Conservation (phyloP, 2,113 vertebrate genomes). For the Lathamus discolor region DNA sequence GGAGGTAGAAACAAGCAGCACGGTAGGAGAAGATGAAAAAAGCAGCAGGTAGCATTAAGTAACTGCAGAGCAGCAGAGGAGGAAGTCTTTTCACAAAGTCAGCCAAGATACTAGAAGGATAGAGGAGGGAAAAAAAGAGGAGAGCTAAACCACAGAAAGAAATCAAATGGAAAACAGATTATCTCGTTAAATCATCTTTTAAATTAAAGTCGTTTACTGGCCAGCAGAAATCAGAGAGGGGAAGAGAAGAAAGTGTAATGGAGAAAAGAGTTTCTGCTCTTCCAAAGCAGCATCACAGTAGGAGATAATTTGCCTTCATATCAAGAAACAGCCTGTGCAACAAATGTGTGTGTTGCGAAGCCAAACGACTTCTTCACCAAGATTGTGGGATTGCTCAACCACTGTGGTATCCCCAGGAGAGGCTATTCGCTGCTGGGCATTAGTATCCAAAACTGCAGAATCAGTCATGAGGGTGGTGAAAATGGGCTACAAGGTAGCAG, state of each 20-base stretch:
- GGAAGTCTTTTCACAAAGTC: slow-evolving; percentile 9
- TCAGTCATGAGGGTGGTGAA: not conserved
- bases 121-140: not conserved
- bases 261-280: not conserved
- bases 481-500: not conserved
- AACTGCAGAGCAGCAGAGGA: not conserved
- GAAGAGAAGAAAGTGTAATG: not conserved
- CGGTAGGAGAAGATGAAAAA: slow-evolving; percentile 27
- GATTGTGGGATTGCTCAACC: not conserved
- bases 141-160: not conserved
- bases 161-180: slow-evolving; percentile 49
- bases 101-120: not conserved
- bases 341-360: not conserved
- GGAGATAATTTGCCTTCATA: not conserved
- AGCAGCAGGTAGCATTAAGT: slow-evolving; percentile 30
- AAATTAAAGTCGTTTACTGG: not conserved
- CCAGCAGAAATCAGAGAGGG: not conserved
- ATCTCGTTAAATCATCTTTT: slow-evolving; percentile 40
- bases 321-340: not conserved
- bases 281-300: not conserved
- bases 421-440: not conserved
- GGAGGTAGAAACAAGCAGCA: not conserved
- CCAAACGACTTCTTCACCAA: not conserved
- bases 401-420: not conserved
- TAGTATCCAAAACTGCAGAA: not conserved